Evolutionary conservation across 2,113 vertebrate species (phyloP).

Genomic region (Murina feae): DNA sequence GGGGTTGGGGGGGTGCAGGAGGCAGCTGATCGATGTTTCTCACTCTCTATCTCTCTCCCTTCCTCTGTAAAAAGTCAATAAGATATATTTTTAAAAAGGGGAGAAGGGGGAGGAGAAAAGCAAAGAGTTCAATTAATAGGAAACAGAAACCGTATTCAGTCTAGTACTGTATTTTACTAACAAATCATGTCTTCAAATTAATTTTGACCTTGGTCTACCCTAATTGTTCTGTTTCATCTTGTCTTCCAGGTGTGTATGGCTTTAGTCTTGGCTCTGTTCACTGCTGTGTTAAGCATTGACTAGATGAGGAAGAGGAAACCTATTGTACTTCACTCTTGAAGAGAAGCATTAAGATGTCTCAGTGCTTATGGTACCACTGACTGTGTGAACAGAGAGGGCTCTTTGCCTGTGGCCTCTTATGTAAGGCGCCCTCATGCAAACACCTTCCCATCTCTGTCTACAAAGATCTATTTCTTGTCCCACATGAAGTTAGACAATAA

Average conservation of each 20-base stretch:
- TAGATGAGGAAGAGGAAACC: background rate
- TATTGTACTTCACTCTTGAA: background rate
- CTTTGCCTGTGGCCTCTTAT: background rate
- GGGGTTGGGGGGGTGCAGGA: no score
- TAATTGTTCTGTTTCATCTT: background rate
- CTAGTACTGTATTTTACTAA: background rate
- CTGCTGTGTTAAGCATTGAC: background rate
- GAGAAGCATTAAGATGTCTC: background rate
- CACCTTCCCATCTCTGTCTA: background rate
- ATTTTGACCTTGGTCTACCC: background rate
- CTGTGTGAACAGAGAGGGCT: background rate
- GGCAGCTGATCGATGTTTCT: no score
- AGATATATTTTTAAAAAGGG: no score
- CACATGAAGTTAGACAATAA: background rate
- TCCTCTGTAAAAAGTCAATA: no score
- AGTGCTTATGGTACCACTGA: background rate
- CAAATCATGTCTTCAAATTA: background rate
- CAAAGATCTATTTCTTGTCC: background rate
- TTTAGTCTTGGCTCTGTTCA: background rate
- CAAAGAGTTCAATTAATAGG: background rate
- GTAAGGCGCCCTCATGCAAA: background rate
- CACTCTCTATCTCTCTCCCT: no score
- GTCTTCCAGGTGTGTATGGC: background rate
- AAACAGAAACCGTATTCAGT: background rate
- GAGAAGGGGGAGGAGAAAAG: no score